A percentile compares a stretch with the other conserved stretches of the same genome.
phyloP scores from a whole-genome alignment of 2,888 invertebrate genomes.

The Xanthostigma xanthostigma region DNA sequence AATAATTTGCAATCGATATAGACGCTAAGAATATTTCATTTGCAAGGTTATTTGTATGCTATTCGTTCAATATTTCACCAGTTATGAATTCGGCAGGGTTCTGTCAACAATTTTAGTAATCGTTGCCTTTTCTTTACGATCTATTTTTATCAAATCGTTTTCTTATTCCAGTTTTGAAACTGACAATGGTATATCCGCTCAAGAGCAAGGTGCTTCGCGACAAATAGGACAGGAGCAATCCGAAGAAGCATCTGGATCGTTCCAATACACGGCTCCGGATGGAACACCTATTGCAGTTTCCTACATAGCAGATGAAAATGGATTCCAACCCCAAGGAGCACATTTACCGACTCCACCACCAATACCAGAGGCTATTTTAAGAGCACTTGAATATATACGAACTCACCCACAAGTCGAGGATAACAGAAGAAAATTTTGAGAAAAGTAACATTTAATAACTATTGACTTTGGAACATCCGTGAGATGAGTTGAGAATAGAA shows the following conservation, averaged over 20 bases:
- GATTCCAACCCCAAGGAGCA: constrained; percentile 43
- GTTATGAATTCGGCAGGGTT: not conserved
- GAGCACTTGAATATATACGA: constrained; percentile 22
- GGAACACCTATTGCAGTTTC: constrained; percentile 40
- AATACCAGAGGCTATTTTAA: constrained; percentile 22
- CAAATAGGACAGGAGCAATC: constrained; percentile 33
- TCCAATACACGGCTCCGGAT: constrained; percentile 41
- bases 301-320: constrained; percentile 53
- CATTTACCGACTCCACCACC: constrained; percentile 15
- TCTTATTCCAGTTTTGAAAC: constrained; percentile 35
- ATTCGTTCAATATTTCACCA: not conserved
- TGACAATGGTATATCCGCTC: constrained; percentile 44
- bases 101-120: not conserved
- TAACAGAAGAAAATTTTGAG: not conserved
- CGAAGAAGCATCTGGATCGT: constrained; percentile 35
- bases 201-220: constrained; percentile 39
- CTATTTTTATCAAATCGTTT: not conserved
- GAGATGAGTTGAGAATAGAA: no score
- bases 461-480: no score
- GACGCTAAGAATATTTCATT: no score
- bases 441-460: no score
- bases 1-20: no score
- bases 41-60: no score
- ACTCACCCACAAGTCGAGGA: constrained; percentile 13
- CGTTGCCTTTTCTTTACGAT: not conserved